Evolutionary conservation across 2,888 invertebrate genomes (phyloP), one percentile per base, ranked within the genome.

Genomic region (Criorhina ranunculi): DNA sequence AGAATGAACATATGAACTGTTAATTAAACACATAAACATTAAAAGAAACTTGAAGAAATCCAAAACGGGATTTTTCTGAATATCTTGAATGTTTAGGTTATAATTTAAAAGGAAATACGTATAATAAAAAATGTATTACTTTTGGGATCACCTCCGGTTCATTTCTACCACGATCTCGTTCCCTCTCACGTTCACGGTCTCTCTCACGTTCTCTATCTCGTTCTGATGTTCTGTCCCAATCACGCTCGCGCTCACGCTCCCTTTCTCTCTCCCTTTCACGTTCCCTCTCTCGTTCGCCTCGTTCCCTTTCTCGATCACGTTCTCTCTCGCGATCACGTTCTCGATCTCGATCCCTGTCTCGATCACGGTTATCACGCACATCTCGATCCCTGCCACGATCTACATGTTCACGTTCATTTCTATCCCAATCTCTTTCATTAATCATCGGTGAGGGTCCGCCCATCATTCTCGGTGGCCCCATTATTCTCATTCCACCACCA

Each of bases 131-230:
- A 6, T 44, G 19, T 0, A 73, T 24, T 72, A 82, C 81, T 51
- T 81, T 81, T 29, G 59, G 70, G 11, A 42, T 59, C 53, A 83
- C 67, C 29, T 83, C 93, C 5, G 93, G 91, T 9, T 93, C 93
- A 33, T 88, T 88, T 19, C 90, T 90, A 15, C 90, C 89, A 31
- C 92, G 92, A 78, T 85, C 85, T 19, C 87, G 79, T 15, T 87
- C 86, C 57, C 72, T 91, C 11, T 94, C 94, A 87, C 93, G 89
- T 57, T 92, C 92, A 51, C 92, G 90, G 8, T 93, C 93, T 86
- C 92, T 88, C 6, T 93, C 92, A 1, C 92, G 89, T 9, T 93
- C 93, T 86, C 92, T 88, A 7, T 93, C 92, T 1, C 92, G 89
- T 31, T 80, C 80, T 5, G 64, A 59, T 2, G 66, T 46, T 59